These are phyloP conservation scores for Gymnodraco acuticeps DNA, from an alignment of 2,797 vertebrate genomes.

Conservation along the genomic window DNA sequence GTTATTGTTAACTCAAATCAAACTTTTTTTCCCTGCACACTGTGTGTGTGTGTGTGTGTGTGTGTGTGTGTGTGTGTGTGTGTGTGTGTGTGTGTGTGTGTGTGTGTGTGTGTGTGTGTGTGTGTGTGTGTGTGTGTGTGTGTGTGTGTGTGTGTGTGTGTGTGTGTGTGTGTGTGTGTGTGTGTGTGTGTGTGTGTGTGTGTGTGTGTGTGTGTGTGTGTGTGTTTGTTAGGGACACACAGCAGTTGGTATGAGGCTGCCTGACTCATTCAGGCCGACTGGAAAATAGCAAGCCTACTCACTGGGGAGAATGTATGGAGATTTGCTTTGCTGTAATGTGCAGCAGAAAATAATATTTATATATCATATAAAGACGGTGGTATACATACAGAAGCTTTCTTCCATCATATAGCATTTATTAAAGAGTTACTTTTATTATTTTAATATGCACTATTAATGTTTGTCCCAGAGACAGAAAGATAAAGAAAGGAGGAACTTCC, in stretches of 20 bases:
- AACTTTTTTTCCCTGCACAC: slow-evolving; percentile 46
- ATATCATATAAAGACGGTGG: slow-evolving; percentile 36
- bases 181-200: background rate
- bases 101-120: slow-evolving; percentile 4
- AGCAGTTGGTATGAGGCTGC: slow-evolving; percentile 56
- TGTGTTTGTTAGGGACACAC: slow-evolving; percentile 40
- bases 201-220: slow-evolving; percentile 9
- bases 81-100: slow-evolving; percentile 32
- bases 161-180: background rate
- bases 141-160: no score
- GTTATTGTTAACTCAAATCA: slow-evolving; percentile 50
- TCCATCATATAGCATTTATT: slow-evolving; percentile 6
- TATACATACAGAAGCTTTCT: slow-evolving; percentile 1
- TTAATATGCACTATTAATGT: slow-evolving; percentile 45
- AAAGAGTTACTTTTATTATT: slow-evolving; percentile 42
- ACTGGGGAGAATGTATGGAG: slow-evolving; percentile 48
- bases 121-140: no score
- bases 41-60: background rate
- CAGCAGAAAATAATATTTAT: slow-evolving; percentile 52
- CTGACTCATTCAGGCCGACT: slow-evolving; percentile 54
- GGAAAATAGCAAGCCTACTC: slow-evolving; percentile 65
- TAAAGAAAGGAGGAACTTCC: slow-evolving; percentile 11
- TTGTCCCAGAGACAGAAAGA: slow-evolving; percentile 18
- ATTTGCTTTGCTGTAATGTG: slow-evolving; percentile 63
- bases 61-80: background rate